Base-by-base conservation (phyloP, 2,797 vertebrate genomes). In the Gila robusta region DNA sequence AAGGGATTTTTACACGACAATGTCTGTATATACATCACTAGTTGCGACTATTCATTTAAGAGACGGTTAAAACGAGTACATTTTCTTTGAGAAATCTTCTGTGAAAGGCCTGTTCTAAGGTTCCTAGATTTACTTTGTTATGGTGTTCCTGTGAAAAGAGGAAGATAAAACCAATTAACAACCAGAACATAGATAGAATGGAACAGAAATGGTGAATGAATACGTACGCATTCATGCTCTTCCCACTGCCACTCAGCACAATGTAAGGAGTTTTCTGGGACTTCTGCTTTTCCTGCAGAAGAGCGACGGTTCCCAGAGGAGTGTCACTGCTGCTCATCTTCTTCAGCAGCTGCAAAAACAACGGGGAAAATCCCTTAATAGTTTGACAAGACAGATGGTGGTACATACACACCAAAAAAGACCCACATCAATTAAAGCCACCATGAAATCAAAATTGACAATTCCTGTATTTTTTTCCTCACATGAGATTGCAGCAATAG, bases 251-350 rank as follows among this genome's bases (percentile, higher is more conserved):
- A 6, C 97, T 99, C 17, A 99, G 97, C 41, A 98, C 97, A 2
- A 98, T 97, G 89, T 97, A 98, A 0, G 97, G 97, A 0, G 97
- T 98, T 92, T 99, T 99, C 95, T 99, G 98, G 21, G 97, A 98
- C 86, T 98, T 97, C 93, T 98, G 98, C 87, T 98, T 98, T 92
- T 99, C 97, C 91, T 98, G 97, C 23, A 98, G 97, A 91, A 98
- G 83, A 0, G 97, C 98, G 88, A 98, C 97, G 0, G 97, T 98
- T 76, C 98, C 97, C 3, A 98, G 93, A 0, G 97, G 98, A 0
- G 98, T 98, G 85, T 98, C 98, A 0, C 97, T 98, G 90, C 97
- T 98, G 92, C 97, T 98, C 98, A 98, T 98, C 94, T 97, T 98
- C 93, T 98, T 98, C 94, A 98, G 93, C 90, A 98, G 95, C 80